Evolutionary conservation across 2,113 vertebrate species (phyloP).

Genomic region (Planiliza haematocheilus): DNA sequence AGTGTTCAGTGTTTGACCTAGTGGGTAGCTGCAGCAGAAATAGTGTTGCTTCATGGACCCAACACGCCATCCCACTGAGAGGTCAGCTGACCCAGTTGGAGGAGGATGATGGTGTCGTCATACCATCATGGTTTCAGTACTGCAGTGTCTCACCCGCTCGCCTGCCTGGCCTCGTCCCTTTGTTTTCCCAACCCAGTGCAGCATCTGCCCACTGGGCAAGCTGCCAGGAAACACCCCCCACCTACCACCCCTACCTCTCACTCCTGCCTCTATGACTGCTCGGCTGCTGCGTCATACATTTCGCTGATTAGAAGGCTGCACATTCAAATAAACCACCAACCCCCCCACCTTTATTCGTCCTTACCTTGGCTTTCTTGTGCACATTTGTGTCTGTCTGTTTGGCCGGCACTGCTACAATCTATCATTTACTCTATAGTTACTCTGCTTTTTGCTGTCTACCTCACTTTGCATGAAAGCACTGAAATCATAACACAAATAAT

Average conservation of each 20-base stretch:
- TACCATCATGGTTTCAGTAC: slow-evolving; percentile 36
- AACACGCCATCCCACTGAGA: slow-evolving; percentile 53
- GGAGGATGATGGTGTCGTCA: slow-evolving; percentile 43
- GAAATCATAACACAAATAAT: not conserved
- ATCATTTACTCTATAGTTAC: not conserved
- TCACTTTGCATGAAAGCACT: not conserved
- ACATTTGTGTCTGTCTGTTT: slow-evolving; percentile 21
- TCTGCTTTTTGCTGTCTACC: not conserved
- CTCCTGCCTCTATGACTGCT: slow-evolving; percentile 54
- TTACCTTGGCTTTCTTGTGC: slow-evolving; percentile 26
- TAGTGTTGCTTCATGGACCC: slow-evolving; percentile 23
- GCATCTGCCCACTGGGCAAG: slow-evolving; percentile 68
- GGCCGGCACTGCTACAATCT: not conserved
- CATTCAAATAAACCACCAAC: slow-evolving; percentile 62
- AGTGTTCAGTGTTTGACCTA: slow-evolving; percentile 28
- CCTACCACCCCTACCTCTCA: slow-evolving; percentile 12
- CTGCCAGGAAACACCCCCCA: slow-evolving; percentile 60
- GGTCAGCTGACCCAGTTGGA: slow-evolving; percentile 51
- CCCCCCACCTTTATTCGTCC: slow-evolving; percentile 23
- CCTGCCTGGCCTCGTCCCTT: slow-evolving; percentile 62
- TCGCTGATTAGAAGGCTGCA: slow-evolving; percentile 78
- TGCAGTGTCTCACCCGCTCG: slow-evolving; percentile 57
- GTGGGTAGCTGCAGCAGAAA: slow-evolving; percentile 23
- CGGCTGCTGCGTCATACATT: slow-evolving; percentile 73
- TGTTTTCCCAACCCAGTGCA: slow-evolving; percentile 68